These are phyloP conservation scores for Oophaga sylvatica DNA, from an alignment of 2,797 vertebrate genomes.

Conservation along the genomic window DNA sequence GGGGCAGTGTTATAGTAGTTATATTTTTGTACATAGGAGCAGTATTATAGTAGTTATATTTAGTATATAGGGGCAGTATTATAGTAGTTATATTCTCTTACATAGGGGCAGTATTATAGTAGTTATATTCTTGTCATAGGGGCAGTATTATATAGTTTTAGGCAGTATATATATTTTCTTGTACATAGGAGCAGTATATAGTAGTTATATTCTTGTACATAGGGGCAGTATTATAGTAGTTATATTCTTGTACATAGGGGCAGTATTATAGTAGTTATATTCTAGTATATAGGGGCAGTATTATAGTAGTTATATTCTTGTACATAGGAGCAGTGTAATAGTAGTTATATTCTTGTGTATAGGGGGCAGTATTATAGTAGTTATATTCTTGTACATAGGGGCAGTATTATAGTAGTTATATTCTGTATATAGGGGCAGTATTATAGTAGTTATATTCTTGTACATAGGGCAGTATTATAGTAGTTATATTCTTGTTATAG, in stretches of 20 bases:
- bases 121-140: no score
- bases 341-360: background rate
- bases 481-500: conserved; percentile 2
- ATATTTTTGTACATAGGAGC: no score
- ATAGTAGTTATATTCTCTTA: no score
- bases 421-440: background rate
- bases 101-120: no score
- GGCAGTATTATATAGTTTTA: no score
- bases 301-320: no score
- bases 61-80: no score
- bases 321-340: no score
- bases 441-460: conserved; percentile 4
- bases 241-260: background rate
- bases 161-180: no score
- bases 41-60: no score
- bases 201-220: conserved; percentile 1
- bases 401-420: conserved; percentile 9
- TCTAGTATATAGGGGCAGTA: background rate
- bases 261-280: conserved; percentile 10
- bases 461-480: background rate
- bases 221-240: background rate
- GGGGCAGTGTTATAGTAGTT: no score
- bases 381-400: conserved; percentile 2
- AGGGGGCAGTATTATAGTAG: conserved; percentile 2
- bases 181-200: background rate